A percentile compares a stretch with the other conserved stretches of the same genome.
These are phyloP conservation scores for Phenacoccus solenopsis DNA, from an alignment of 1,140 invertebrate genomes.

Conservation along the genomic window DNA sequence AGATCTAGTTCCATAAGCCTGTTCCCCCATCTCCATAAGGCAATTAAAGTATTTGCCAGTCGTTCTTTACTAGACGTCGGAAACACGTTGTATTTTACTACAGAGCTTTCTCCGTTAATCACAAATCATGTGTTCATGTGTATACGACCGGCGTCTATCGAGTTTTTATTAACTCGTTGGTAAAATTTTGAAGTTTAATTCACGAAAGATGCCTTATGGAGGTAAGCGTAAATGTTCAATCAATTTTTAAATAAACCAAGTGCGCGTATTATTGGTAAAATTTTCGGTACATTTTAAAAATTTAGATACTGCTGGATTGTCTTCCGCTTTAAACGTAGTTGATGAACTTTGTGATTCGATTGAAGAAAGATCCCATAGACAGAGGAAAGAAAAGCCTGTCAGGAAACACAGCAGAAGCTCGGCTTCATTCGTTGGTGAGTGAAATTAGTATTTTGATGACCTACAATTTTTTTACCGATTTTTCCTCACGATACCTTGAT, in stretches of 20 bases:
- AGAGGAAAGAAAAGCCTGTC: neutral
- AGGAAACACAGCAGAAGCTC: conserved; percentile 3
- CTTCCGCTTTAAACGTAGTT: neutral
- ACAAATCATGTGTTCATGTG: neutral
- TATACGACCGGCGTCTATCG: neutral
- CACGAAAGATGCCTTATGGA: neutral
- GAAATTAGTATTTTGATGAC: neutral
- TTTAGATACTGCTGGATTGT: neutral
- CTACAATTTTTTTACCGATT: no score
- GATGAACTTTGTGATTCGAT: conserved; percentile 10
- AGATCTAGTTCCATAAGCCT: neutral
- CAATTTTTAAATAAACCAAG: neutral
- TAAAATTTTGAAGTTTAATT: neutral
- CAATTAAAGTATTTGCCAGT: neutral
- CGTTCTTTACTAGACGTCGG: neutral
- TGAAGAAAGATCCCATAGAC: neutral
- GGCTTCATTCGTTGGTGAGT: neutral
- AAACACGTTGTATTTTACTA: neutral
- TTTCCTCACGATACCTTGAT: no score
- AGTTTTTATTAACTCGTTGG: neutral
- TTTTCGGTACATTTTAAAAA: neutral
- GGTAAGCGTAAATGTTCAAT: conserved; percentile 4
- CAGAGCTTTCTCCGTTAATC: neutral
- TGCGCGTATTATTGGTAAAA: neutral
- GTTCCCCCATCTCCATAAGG: neutral